phyloP scores from a whole-genome alignment of 1,140 invertebrate species.

The Nilaparvata lugens region DNA sequence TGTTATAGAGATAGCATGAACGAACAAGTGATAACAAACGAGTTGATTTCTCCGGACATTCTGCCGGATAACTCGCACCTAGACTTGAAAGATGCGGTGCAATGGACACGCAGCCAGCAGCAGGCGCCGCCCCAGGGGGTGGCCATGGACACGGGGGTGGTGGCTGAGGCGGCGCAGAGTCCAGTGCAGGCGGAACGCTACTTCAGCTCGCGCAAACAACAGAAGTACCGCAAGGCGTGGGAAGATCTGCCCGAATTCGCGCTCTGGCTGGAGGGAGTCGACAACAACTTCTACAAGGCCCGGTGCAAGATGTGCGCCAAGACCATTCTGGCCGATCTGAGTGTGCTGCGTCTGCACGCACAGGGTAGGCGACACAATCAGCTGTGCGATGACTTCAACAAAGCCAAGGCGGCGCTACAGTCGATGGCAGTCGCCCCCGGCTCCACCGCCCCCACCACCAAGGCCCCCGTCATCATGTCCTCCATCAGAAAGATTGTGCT shows the following conservation, averaged over 20 bases:
- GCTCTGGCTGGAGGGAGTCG: slow-evolving; percentile 19
- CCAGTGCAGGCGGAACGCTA: not conserved
- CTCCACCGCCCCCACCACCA: not conserved
- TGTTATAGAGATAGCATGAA: too few relatives aligned
- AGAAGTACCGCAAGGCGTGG: slow-evolving; percentile 25
- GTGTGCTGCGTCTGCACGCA: slow-evolving; percentile 21
- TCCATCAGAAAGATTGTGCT: not conserved
- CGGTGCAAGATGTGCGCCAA: slow-evolving; percentile 24
- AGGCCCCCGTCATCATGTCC: not conserved
- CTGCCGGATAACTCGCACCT: too few relatives aligned
- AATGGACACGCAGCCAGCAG: too few relatives aligned
- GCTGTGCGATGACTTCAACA: slow-evolving; percentile 13
- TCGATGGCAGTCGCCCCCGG: not conserved
- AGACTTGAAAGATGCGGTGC: too few relatives aligned
- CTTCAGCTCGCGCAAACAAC: slow-evolving; percentile 16
- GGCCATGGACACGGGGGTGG: too few relatives aligned
- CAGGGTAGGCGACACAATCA: slow-evolving; percentile 20
- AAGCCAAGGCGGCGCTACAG: slow-evolving; percentile 1
- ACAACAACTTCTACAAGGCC: slow-evolving; percentile 22
- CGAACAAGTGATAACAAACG: too few relatives aligned
- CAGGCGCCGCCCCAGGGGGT: too few relatives aligned
- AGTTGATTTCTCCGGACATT: too few relatives aligned
- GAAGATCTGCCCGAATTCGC: slow-evolving; percentile 22
- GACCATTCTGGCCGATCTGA: slow-evolving; percentile 23
- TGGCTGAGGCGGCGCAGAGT: too few relatives aligned